A percentile compares a stretch with the other conserved stretches of the same genome.
phyloP scores from a whole-genome alignment of 1,140 invertebrate genomes.

The Drosophila mojavensis region DNA sequence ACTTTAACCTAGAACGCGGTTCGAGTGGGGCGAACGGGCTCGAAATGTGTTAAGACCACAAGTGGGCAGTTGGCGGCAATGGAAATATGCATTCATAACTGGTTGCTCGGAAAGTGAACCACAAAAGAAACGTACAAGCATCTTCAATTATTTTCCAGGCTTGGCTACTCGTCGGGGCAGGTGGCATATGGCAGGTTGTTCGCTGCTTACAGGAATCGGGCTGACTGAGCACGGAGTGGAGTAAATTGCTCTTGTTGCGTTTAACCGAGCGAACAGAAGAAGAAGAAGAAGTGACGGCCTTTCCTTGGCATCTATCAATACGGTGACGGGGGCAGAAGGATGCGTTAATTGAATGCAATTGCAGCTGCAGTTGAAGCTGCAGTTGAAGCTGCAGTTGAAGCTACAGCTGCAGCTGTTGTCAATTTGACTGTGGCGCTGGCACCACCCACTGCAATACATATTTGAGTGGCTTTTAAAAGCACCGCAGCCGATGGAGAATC shows the following conservation, averaged over 20 bases:
- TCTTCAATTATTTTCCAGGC: not conserved
- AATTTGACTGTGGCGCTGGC: constrained; percentile 39
- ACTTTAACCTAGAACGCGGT: not conserved
- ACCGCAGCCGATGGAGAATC: constrained; percentile 35
- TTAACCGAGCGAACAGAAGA: constrained; percentile 20
- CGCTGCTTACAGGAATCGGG: not conserved
- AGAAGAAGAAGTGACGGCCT: not conserved
- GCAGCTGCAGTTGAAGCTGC: constrained; percentile 34
- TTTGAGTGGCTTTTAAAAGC: constrained; percentile 72
- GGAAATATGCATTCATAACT: too few relatives aligned
- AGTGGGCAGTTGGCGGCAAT: constrained; percentile 40
- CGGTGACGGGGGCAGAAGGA: not conserved
- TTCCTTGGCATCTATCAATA: not conserved
- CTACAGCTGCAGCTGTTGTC: constrained; percentile 58
- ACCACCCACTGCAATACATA: constrained; percentile 54
- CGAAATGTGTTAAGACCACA: constrained; percentile 24
- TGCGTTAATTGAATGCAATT: constrained; percentile 62
- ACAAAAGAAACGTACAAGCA: not conserved
- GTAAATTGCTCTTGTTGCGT: constrained; percentile 48
- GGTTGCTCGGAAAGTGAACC: not conserved
- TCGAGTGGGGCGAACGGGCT: too few relatives aligned
- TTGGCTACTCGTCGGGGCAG: too few relatives aligned
- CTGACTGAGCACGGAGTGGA: not conserved
- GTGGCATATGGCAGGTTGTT: too few relatives aligned
- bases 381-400: constrained; percentile 43